These are phyloP conservation scores for Callimorpha dominula DNA, from an alignment of 2,888 invertebrate species.

Conservation along the genomic window DNA sequence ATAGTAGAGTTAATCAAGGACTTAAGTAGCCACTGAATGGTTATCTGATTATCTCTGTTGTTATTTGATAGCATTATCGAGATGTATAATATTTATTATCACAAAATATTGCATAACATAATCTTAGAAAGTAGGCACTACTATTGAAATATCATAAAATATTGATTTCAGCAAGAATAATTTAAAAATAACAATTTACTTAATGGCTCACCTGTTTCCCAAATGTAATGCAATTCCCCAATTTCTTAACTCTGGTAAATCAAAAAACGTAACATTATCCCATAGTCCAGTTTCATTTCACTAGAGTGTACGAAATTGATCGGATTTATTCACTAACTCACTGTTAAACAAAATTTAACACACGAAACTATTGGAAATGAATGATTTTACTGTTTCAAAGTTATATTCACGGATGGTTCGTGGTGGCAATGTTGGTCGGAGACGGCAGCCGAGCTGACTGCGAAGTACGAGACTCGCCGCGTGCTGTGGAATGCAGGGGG, in stretches of 20 bases:
- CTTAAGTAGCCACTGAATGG: conserved; percentile 13
- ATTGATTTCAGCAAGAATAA: not conserved
- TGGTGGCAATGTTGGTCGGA: conserved; percentile 55
- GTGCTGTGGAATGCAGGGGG: conserved; percentile 35
- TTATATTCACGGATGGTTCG: conserved; percentile 73
- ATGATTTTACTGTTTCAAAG: conserved; percentile 61
- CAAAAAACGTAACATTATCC: conserved; percentile 73
- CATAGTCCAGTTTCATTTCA: conserved; percentile 72
- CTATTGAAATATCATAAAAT: not conserved
- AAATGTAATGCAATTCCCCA: conserved; percentile 49
- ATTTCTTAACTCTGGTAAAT: conserved; percentile 61
- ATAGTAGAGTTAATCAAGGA: conserved; percentile 22
- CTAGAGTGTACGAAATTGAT: conserved; percentile 59
- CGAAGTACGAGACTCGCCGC: conserved; percentile 32
- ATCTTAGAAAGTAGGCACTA: not conserved
- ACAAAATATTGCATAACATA: conserved; percentile 4
- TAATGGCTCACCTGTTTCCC: conserved; percentile 48
- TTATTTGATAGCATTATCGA: conserved; percentile 39
- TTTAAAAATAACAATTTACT: not conserved
- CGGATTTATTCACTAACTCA: conserved; percentile 58
- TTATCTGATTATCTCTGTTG: conserved; percentile 14
- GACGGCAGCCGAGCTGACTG: conserved; percentile 54
- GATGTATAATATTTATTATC: conserved; percentile 13
- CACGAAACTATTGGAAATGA: conserved; percentile 56
- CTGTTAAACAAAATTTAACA: conserved; percentile 59